phyloP scores from a whole-genome alignment of 2,888 invertebrate genomes.

The Andrena dorsata region DNA sequence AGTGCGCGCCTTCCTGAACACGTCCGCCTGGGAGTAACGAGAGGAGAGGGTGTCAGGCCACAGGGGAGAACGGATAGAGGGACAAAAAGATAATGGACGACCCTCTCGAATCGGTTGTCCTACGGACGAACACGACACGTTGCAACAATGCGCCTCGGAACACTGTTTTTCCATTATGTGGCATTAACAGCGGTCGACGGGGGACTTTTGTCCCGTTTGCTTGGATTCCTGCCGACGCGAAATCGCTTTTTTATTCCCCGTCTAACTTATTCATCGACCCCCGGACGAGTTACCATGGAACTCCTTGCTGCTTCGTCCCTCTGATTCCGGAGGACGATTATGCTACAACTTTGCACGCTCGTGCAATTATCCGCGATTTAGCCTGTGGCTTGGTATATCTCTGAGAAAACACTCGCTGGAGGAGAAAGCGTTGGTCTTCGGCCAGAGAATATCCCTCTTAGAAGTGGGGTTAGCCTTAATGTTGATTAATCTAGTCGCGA shows the following conservation, averaged over 20 bases:
- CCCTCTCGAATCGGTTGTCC: constrained; percentile 43
- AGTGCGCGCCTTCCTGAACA: constrained; percentile 31
- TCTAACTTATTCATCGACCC: constrained; percentile 18
- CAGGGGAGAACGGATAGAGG: neutral
- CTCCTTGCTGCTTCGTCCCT: constrained; percentile 23
- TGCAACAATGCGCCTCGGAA: constrained; percentile 49
- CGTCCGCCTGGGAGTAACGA: constrained; percentile 31
- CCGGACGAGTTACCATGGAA: neutral
- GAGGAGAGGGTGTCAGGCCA: constrained; percentile 1
- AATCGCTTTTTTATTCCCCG: constrained; percentile 27
- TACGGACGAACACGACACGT: constrained; percentile 43
- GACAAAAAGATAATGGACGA: constrained; percentile 40
- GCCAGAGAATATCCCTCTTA: constrained; percentile 20
- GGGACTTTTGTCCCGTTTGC: constrained; percentile 4
- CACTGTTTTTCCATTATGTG: constrained; percentile 79
- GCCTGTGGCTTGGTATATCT: constrained; percentile 39
- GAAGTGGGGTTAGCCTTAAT: neutral
- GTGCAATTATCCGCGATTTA: constrained; percentile 49
- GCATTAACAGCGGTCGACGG: constrained; percentile 30
- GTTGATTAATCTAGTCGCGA: neutral
- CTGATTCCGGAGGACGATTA: constrained; percentile 41
- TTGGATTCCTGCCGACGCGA: constrained; percentile 8
- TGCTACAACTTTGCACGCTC: constrained; percentile 31
- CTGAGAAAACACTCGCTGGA: constrained; percentile 33
- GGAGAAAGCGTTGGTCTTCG: neutral